These are phyloP conservation scores for Mixornis gularis DNA, from an alignment of 2,113 vertebrate genomes.

Conservation along the genomic window DNA sequence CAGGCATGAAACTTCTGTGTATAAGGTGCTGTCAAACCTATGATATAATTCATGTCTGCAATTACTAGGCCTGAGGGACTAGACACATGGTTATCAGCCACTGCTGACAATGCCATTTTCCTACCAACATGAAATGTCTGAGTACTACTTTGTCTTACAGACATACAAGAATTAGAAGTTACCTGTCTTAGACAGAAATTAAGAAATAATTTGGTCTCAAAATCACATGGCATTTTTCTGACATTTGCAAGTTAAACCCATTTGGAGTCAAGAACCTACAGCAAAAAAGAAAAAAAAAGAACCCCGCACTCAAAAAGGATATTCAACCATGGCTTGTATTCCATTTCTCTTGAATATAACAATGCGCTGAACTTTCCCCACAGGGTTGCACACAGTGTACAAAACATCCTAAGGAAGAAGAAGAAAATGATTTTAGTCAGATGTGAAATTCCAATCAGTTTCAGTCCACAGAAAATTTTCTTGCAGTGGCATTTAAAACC, in stretches of 20 bases:
- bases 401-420: constrained; percentile 82
- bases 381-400: constrained; percentile 90
- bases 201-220: not conserved
- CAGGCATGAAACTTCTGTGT: not conserved
- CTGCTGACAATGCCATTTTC: not conserved
- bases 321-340: constrained; percentile 98
- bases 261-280: not conserved
- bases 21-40: not conserved
- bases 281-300: not conserved
- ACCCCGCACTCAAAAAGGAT: constrained; percentile 76
- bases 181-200: not conserved
- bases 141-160: not conserved
- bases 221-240: not conserved
- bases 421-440: not conserved
- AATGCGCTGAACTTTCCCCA: constrained; percentile 88
- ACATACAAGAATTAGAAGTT: not conserved
- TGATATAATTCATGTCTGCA: not conserved
- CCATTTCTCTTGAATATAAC: constrained; percentile 97
- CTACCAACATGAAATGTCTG: not conserved
- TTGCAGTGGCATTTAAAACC: not conserved
- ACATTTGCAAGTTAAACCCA: not conserved
- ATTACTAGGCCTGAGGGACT: not conserved
- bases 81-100: not conserved
- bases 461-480: not conserved
- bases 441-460: not conserved